phyloP scores from a whole-genome alignment of 2,797 vertebrate genomes.

The Notamacropus eugenii region DNA sequence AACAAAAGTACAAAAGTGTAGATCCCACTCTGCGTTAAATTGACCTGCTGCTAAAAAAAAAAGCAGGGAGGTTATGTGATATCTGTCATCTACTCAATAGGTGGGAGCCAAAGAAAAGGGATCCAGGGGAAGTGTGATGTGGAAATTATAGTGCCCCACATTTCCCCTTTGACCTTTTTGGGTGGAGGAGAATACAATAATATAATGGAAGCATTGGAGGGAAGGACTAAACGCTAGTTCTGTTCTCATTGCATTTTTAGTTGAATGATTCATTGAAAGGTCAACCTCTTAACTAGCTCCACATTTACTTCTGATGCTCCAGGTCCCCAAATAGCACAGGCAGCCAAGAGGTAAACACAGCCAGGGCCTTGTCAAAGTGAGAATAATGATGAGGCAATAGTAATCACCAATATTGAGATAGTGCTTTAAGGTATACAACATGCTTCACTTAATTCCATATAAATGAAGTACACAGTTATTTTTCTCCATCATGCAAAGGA shows the following conservation, averaged over 20 bases:
- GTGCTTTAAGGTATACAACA: background rate
- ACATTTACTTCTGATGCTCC: background rate
- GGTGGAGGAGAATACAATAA: background rate
- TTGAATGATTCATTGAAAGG: background rate
- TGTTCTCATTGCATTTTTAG: background rate
- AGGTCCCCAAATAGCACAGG: background rate
- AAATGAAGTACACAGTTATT: background rate
- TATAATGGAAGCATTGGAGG: background rate
- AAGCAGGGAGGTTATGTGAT: slow-evolving; percentile 30
- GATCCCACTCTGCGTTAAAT: slow-evolving; percentile 63
- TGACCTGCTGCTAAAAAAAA: slow-evolving; percentile 61
- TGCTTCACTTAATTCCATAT: background rate
- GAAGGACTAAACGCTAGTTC: background rate
- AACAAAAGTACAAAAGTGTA: slow-evolving; percentile 54
- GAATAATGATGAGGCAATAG: no score
- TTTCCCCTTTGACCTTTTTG: slow-evolving; percentile 37
- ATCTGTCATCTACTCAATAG: slow-evolving; percentile 55
- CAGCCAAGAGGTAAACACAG: background rate
- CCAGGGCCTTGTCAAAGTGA: background rate
- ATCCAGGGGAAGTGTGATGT: background rate
- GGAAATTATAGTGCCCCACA: slow-evolving; percentile 26
- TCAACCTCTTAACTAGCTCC: background rate
- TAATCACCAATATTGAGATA: background rate
- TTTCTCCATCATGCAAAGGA: background rate
- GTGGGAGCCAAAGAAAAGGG: slow-evolving; percentile 35